Evolutionary conservation across 2,888 invertebrate genomes (phyloP).

Genomic region (Lapara coniferarum): DNA sequence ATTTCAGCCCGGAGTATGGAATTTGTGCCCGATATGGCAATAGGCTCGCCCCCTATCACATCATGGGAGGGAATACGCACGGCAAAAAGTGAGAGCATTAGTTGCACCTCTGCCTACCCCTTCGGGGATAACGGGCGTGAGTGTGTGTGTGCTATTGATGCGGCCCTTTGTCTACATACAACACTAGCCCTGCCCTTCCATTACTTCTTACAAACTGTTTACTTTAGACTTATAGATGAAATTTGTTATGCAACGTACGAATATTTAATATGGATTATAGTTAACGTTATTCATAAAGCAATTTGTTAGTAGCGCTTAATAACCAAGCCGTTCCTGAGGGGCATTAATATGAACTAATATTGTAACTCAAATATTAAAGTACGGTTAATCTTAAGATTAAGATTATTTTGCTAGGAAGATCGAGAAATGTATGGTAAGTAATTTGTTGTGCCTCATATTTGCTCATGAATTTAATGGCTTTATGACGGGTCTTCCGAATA

Average conservation of each 20-base stretch:
- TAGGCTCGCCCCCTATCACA: too few species aligned
- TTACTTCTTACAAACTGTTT: too few species aligned
- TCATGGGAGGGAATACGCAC: too few species aligned
- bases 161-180: too few species aligned
- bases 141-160: too few species aligned
- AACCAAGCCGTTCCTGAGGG: background rate
- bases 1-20: too few species aligned
- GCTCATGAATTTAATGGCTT: background rate
- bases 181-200: too few species aligned
- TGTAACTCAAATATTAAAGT: constrained; percentile 18
- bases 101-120: too few species aligned
- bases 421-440: background rate
- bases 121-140: too few species aligned
- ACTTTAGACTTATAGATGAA: background rate
- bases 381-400: background rate
- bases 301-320: constrained; percentile 5
- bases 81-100: too few species aligned
- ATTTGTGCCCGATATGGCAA: too few species aligned
- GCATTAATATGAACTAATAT: constrained; percentile 15
- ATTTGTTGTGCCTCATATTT: background rate
- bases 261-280: constrained; percentile 8
- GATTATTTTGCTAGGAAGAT: constrained; percentile 14
- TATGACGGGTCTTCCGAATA: background rate
- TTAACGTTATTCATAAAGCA: constrained; percentile 18
- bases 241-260: background rate